Percentiles rank a stretch among this genome's conserved stretches.
Evolutionary conservation across 2,113 vertebrate species (phyloP).

Genomic region (Pao palembangensis): DNA sequence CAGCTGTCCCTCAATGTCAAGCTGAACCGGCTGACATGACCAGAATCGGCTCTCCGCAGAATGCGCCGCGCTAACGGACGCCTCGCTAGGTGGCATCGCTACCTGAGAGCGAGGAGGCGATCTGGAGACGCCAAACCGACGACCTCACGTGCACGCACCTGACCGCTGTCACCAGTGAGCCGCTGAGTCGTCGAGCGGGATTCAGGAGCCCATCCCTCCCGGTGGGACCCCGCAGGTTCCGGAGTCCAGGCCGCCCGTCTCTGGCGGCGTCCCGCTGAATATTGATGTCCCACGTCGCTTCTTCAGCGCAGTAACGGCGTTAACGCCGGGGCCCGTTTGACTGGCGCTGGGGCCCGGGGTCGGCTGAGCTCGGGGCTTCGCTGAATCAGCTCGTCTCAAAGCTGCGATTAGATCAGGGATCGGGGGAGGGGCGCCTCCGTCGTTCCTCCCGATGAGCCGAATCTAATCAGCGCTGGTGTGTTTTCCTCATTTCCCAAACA

Average conservation of each 20-base stretch:
- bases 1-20: conserved; percentile 62
- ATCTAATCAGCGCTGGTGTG: conserved; percentile 65
- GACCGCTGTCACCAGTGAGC: too few relatives aligned
- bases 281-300: conserved; percentile 47
- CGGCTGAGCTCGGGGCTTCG: conserved; percentile 48
- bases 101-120: too few relatives aligned
- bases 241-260: too few relatives aligned
- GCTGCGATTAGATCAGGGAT: conserved; percentile 57
- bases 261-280: conserved; percentile 59
- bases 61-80: conserved; percentile 61
- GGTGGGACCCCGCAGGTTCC: too few relatives aligned
- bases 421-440: conserved; percentile 17
- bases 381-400: conserved; percentile 39
- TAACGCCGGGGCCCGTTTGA: conserved; percentile 43
- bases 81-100: too few relatives aligned
- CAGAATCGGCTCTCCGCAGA: conserved; percentile 61
- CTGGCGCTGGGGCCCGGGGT: conserved; percentile 62
- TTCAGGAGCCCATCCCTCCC: too few relatives aligned
- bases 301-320: too few relatives aligned
- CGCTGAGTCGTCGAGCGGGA: too few relatives aligned
- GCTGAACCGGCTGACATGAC: conserved; percentile 59
- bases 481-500: conserved; percentile 62
- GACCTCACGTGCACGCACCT: too few relatives aligned
- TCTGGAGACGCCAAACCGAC: too few relatives aligned
- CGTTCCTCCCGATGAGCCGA: conserved; percentile 48